Percentiles rank a stretch among this genome's conserved stretches.
These are phyloP conservation scores for Epinephelus awoara DNA, from an alignment of 2,797 vertebrate species.

Conservation along the genomic window DNA sequence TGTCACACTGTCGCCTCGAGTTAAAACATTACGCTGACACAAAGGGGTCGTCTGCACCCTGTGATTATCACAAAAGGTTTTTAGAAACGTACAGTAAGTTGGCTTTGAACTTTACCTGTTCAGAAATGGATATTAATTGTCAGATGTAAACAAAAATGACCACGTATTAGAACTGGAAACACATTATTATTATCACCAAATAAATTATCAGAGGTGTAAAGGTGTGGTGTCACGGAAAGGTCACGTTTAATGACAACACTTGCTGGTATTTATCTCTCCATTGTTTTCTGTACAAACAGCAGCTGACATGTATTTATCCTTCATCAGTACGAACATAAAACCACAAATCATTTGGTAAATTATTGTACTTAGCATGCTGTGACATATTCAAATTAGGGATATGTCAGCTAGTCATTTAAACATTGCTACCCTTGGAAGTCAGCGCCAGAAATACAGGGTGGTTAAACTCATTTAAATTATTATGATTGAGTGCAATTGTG, in stretches of 20 bases:
- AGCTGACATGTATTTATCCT: slow-evolving; percentile 3
- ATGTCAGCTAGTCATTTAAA: too few species aligned
- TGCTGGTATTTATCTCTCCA: neutral
- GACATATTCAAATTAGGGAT: neutral
- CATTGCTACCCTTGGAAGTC: too few species aligned
- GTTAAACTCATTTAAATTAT: too few species aligned
- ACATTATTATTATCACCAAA: neutral
- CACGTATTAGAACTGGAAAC: neutral
- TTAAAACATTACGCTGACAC: neutral
- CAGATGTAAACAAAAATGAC: neutral
- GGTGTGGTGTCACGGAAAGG: neutral
- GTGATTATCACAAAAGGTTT: neutral
- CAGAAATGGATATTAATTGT: neutral
- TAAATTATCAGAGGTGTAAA: neutral
- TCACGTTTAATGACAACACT: neutral
- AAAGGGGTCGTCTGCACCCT: neutral
- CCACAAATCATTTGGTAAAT: neutral
- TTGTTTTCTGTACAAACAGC: slow-evolving; percentile 29
- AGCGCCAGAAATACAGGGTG: too few species aligned
- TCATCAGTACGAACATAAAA: neutral
- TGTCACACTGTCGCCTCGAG: neutral
- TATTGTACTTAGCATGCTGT: neutral
- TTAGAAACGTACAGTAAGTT: neutral
- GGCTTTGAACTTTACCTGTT: neutral
- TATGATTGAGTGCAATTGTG: too few species aligned